Conservation (phyloP, 2,113 vertebrate genomes). For the Rhabdornis inornatus region DNA sequence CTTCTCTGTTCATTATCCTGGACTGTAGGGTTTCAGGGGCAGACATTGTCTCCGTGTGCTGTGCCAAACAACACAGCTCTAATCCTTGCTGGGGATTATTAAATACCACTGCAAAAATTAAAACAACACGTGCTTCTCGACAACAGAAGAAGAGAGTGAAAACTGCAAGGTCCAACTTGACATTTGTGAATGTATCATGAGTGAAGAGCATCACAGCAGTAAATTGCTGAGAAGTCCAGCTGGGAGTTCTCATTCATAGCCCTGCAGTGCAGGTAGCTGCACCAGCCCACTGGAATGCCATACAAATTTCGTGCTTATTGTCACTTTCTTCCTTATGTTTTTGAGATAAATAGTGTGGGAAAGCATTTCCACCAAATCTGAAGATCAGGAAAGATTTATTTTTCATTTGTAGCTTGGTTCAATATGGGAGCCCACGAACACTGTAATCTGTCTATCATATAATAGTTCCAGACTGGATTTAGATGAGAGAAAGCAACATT, state of each 20-base stretch:
- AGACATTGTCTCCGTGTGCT: background rate
- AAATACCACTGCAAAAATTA: background rate
- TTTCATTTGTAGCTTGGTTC: constrained; percentile 3
- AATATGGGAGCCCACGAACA: background rate
- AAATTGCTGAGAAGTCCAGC: background rate
- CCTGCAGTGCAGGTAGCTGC: background rate
- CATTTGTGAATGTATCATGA: background rate
- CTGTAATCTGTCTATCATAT: background rate
- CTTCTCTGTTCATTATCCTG: background rate
- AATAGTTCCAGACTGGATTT: constrained; percentile 5
- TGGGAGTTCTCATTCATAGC: background rate
- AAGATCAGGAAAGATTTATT: background rate
- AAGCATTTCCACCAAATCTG: background rate
- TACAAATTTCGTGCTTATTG: background rate
- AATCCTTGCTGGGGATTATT: background rate
- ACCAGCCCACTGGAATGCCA: background rate
- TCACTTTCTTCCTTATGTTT: background rate
- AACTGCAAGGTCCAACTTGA: background rate
- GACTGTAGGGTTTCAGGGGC: background rate
- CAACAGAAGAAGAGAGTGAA: background rate
- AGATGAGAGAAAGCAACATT: background rate
- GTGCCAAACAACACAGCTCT: background rate
- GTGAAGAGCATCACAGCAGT: background rate
- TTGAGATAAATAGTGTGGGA: background rate
- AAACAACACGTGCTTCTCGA: background rate